A percentile compares a stretch with the other conserved stretches of the same genome.
Evolutionary conservation across 2,113 vertebrate genomes (phyloP).

Genomic region (Petroica traversi): DNA sequence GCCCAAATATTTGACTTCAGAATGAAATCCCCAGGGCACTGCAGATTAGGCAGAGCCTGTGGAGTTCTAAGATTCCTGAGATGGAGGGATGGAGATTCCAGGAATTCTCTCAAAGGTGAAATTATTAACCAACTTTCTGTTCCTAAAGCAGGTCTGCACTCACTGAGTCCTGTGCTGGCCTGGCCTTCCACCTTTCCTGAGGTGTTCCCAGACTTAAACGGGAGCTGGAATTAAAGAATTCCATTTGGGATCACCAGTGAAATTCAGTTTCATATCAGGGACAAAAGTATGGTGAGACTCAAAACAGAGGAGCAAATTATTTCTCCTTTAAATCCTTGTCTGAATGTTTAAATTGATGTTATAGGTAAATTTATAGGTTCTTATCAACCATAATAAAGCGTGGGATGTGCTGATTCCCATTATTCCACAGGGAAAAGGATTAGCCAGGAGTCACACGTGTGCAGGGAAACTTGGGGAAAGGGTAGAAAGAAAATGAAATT

Average conservation of each 20-base stretch:
- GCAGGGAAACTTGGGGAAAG: neutral
- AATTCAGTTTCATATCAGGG: neutral
- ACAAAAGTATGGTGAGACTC: neutral
- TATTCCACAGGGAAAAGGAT: neutral
- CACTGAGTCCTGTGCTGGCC: rapidly evolving
- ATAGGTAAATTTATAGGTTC: neutral
- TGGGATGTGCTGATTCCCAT: neutral
- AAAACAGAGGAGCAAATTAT: neutral
- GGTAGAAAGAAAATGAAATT: neutral
- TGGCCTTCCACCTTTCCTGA: neutral
- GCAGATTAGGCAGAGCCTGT: conserved; percentile 24
- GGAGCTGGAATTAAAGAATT: neutral
- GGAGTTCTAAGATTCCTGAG: conserved; percentile 59
- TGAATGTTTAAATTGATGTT: neutral
- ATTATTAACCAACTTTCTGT: conserved; percentile 46
- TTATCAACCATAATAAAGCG: neutral
- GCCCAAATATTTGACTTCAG: neutral
- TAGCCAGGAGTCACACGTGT: neutral
- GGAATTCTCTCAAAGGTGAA: conserved; percentile 67
- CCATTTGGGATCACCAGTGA: neutral
- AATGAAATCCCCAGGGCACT: neutral
- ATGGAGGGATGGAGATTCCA: conserved; percentile 57
- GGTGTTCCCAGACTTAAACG: neutral
- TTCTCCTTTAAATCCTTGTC: neutral
- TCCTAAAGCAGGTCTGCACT: neutral